Evolutionary conservation across 2,888 invertebrate genomes (phyloP).

Genomic region (Corythucha ciliata): DNA sequence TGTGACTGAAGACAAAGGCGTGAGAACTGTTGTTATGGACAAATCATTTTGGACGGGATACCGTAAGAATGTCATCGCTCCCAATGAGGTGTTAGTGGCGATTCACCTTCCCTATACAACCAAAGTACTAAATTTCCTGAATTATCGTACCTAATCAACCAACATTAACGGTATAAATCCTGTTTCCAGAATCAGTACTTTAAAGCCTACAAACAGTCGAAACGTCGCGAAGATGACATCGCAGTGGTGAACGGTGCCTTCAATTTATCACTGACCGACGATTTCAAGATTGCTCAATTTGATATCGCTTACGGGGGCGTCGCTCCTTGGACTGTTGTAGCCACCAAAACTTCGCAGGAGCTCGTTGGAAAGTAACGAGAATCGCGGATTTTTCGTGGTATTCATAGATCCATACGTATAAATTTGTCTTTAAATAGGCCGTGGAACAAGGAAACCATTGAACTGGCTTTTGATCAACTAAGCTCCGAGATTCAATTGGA

Average conservation of each 20-base stretch:
- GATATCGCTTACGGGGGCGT: conserved; percentile 87
- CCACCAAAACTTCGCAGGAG: conserved; percentile 53
- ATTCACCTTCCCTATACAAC: conserved; percentile 67
- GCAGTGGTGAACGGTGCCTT: conserved; percentile 87
- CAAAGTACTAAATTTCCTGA: conserved; percentile 38
- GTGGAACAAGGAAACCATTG: conserved; percentile 57
- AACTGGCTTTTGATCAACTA: conserved; percentile 52
- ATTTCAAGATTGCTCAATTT: too few relatives aligned
- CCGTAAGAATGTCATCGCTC: conserved; percentile 59
- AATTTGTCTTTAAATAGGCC: conserved; percentile 39
- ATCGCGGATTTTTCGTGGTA: not conserved
- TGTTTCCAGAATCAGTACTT: conserved; percentile 55
- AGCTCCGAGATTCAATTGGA: conserved; percentile 66
- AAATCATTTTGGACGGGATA: conserved; percentile 75
- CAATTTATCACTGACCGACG: conserved; percentile 54
- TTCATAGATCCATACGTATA: not conserved
- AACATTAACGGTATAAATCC: conserved; percentile 5
- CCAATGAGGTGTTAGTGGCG: conserved; percentile 70
- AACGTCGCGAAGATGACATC: conserved; percentile 87
- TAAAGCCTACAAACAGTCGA: conserved; percentile 82
- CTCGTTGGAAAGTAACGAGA: conserved; percentile 46
- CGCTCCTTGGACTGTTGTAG: conserved; percentile 75
- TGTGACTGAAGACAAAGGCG: conserved; percentile 42
- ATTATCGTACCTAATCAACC: not conserved
- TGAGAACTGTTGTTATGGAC: conserved; percentile 58